Percentiles rank a stretch among this genome's conserved stretches.
Evolutionary conservation across 2,888 invertebrate species (phyloP).

Genomic region (Agrotis clavis): DNA sequence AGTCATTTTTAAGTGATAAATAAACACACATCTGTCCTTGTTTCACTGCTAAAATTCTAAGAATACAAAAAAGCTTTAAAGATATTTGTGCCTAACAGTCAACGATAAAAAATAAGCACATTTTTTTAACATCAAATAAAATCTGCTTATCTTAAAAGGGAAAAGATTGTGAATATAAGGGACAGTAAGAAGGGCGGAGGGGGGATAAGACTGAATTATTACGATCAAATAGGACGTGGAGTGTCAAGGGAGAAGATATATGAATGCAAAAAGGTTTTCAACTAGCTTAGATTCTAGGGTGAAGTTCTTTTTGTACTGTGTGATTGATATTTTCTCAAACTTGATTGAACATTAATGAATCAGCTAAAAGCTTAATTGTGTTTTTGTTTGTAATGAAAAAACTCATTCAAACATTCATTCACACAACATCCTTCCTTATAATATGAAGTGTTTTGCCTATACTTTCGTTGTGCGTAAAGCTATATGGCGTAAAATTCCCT

Average conservation of each 20-base stretch:
- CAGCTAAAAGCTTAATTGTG: neutral
- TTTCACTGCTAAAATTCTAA: too few relatives aligned
- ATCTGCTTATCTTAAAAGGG: slow-evolving; percentile 30
- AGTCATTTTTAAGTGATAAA: too few relatives aligned
- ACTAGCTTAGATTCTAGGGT: neutral
- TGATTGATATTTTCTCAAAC: neutral
- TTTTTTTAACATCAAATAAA: slow-evolving; percentile 14
- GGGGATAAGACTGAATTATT: slow-evolving; percentile 53
- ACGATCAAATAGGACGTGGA: slow-evolving; percentile 46
- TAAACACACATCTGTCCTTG: too few relatives aligned
- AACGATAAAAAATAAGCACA: neutral
- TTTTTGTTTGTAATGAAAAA: neutral
- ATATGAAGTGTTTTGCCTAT: too few relatives aligned
- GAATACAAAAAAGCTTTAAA: too few relatives aligned
- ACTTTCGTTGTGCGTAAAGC: too few relatives aligned
- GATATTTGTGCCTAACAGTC: too few relatives aligned
- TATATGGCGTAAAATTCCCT: too few relatives aligned
- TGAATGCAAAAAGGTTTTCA: slow-evolving; percentile 27
- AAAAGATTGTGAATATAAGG: slow-evolving; percentile 39
- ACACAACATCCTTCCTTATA: too few relatives aligned
- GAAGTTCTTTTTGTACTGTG: too few relatives aligned
- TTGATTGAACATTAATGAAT: too few relatives aligned
- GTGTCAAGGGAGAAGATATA: slow-evolving; percentile 49
- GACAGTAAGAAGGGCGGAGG: slow-evolving; percentile 7
- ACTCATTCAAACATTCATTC: too few relatives aligned